A percentile compares a stretch with the other conserved stretches of the same genome.
phyloP scores from a whole-genome alignment of 2,888 invertebrate species.

The Agrenia bidenticulata region DNA sequence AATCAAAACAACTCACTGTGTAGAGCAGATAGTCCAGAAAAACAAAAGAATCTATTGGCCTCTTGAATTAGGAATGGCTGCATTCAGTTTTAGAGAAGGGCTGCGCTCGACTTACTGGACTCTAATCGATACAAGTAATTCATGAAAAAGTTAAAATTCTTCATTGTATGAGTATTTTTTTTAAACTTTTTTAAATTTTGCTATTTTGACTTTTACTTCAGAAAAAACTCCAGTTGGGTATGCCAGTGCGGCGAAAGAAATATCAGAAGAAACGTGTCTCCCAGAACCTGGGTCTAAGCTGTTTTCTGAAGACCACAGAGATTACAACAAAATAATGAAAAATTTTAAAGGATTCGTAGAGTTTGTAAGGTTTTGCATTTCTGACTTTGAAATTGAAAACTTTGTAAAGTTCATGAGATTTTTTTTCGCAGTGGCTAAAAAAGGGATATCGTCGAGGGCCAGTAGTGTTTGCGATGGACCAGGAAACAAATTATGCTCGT shows the following conservation, averaged over 20 bases:
- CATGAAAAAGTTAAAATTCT: slow-evolving; percentile 2
- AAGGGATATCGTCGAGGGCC: slow-evolving; percentile 18
- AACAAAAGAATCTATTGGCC: slow-evolving; percentile 46
- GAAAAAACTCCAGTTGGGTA: slow-evolving; percentile 42
- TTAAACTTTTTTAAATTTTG: not conserved
- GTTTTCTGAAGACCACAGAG: slow-evolving; percentile 22
- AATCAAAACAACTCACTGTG: slow-evolving; percentile 41
- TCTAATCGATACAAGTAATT: slow-evolving; percentile 50
- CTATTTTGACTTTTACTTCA: slow-evolving; percentile 12
- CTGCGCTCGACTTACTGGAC: slow-evolving; percentile 38
- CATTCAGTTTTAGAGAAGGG: slow-evolving; percentile 48
- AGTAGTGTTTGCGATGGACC: slow-evolving; percentile 41
- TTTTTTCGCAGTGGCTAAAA: slow-evolving; percentile 26
- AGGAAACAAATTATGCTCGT: slow-evolving; percentile 26
- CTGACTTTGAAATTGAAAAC: not conserved
- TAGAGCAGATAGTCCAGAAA: slow-evolving; percentile 37
- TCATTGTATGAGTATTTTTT: not conserved
- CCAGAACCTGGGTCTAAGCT: slow-evolving; percentile 40
- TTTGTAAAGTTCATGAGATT: not conserved
- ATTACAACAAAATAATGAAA: slow-evolving; percentile 40
- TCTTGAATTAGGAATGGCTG: slow-evolving; percentile 46
- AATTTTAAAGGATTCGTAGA: slow-evolving; percentile 38
- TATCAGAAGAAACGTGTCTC: slow-evolving; percentile 34
- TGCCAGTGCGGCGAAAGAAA: slow-evolving; percentile 45
- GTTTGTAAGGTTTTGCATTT: slow-evolving; percentile 31